Conservation (phyloP, 2,113 vertebrate species). For the Antechinus stuartii region DNA sequence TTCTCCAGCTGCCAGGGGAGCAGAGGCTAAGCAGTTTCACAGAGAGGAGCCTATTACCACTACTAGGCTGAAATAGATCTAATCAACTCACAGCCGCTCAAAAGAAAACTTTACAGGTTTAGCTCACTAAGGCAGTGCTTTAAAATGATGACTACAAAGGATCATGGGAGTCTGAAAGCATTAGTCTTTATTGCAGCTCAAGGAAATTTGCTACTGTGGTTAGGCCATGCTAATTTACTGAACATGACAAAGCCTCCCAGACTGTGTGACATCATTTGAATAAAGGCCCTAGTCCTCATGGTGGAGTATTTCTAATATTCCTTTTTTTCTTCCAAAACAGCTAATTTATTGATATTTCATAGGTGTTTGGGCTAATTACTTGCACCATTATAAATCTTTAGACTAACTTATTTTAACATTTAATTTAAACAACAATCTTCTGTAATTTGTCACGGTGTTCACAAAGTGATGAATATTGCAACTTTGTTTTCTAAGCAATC, state of each 20-base stretch:
- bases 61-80: constrained; percentile 96
- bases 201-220: constrained; percentile 89
- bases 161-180: constrained; percentile 94
- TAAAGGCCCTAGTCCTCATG: constrained; percentile 74
- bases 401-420: constrained; percentile 78
- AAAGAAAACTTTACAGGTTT: constrained; percentile 96
- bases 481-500: constrained; percentile 71
- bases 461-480: constrained; percentile 77
- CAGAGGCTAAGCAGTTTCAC: constrained; percentile 95
- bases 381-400: constrained; percentile 73
- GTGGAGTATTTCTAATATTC: constrained; percentile 80
- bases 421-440: constrained; percentile 77
- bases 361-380: constrained; percentile 80
- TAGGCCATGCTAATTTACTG: constrained; percentile 89
- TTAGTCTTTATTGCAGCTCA: constrained; percentile 92
- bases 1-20: constrained; percentile 95
- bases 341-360: constrained; percentile 77
- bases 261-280: constrained; percentile 84
- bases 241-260: constrained; percentile 87
- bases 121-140: constrained; percentile 93
- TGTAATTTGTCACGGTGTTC: constrained; percentile 70
- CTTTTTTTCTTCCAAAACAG: constrained; percentile 77
- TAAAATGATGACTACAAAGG: constrained; percentile 93
- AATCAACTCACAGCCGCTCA: constrained; percentile 95
- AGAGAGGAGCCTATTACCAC: constrained; percentile 99